These are phyloP conservation scores for Hypomecis punctinalis DNA, from an alignment of 2,888 invertebrate genomes.

Conservation along the genomic window DNA sequence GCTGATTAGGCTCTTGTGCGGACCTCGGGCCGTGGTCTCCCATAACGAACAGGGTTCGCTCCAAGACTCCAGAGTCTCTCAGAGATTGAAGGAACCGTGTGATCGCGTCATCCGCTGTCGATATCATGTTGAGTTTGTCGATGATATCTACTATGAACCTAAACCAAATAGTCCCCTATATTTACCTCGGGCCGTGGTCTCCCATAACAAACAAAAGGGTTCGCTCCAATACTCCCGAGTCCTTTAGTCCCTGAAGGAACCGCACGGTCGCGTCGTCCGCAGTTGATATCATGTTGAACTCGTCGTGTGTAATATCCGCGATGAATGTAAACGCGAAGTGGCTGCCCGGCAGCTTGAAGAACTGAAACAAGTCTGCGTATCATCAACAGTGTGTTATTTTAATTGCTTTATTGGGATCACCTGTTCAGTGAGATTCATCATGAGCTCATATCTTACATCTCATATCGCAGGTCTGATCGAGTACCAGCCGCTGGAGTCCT, in stretches of 20 bases:
- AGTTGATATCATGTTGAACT: conserved; percentile 90
- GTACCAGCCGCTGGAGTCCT: no score
- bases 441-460: no score
- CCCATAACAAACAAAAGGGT: conserved; percentile 95
- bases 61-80: neutral
- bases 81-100: neutral
- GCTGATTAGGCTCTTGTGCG: no score
- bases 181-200: conserved; percentile 95
- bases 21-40: neutral
- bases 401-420: no score
- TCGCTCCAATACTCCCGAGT: conserved; percentile 88
- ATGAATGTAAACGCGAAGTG: conserved; percentile 96
- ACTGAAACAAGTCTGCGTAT: conserved; percentile 50
- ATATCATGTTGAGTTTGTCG: no score
- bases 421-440: no score
- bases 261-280: conserved; percentile 90
- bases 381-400: neutral
- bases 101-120: no score
- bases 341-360: conserved; percentile 69
- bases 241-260: conserved; percentile 87
- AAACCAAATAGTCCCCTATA: no score
- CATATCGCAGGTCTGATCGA: no score
- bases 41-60: neutral
- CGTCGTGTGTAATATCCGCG: conserved; percentile 94
- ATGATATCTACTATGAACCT: no score